Base-by-base conservation (phyloP, 2,113 vertebrate species). In the Lanius collurio region DNA sequence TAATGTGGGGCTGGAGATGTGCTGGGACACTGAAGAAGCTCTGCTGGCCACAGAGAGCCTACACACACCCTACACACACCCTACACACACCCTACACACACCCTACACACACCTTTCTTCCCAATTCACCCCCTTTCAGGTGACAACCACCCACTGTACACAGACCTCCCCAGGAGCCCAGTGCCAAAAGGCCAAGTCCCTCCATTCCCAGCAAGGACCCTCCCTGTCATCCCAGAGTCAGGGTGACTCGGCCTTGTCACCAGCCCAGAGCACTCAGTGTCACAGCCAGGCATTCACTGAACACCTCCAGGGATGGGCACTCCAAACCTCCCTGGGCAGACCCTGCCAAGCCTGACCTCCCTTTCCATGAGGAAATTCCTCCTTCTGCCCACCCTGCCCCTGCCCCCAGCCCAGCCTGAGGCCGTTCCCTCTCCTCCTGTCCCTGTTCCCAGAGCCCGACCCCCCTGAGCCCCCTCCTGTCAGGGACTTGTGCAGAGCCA, bases 241-340 rank as follows among this genome's bases (percentile, higher is more conserved):
- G 39, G 6, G 6, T 21, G 42, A n/a, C 5, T 2, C 17, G 52
- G 7, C 49, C 28, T 28, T 31, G 81, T 46, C 39, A 1, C 81
- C 39, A 53, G 56, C 80, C 56, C 67, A 31, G 47, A 31, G 80
- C 39, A 0, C 47, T 10, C 4, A 62, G 47, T 31, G 56, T 2
- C 47, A 83, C 6, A 0, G 35, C 33, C 39, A 11, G 20, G 12
- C 1, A 0, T 7, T 83, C 56, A 4, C 1, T 35, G 55, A 2
- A 3, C 31, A 35, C 31, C 42, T 31, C 16, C 56, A 83, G 67
- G 31, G 31, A 21, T 60, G 67, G 46, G 20, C 0, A 52, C 13
- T 60, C 46, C 46, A 70, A 16, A 21, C 30, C 9, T 4, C 37
- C 20, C 55, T 10, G 15, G 65, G 44, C 44, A 70, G 30, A 19